A percentile compares a stretch with the other conserved stretches of the same genome.
These are phyloP conservation scores for Triops longicaudatus DNA, from an alignment of 1,140 invertebrate species.

Conservation along the genomic window DNA sequence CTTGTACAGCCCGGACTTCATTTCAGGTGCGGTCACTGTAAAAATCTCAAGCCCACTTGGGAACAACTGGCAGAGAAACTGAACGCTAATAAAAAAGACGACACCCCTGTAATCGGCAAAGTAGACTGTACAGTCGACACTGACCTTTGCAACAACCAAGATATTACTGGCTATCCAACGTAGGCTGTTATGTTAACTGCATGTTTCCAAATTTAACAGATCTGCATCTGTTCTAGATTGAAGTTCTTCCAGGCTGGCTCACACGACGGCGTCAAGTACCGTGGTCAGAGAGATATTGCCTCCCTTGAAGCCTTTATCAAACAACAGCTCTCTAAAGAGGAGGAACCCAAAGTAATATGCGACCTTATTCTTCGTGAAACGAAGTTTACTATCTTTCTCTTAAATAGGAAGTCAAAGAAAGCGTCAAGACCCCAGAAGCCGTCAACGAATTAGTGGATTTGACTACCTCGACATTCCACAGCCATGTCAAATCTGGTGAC, in stretches of 20 bases:
- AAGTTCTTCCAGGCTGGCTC: slow-evolving; percentile 61
- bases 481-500: slow-evolving; percentile 53
- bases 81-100: slow-evolving; percentile 47
- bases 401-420: slow-evolving; percentile 36
- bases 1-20: slow-evolving; percentile 27
- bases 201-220: background rate
- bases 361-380: background rate
- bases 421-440: slow-evolving; percentile 39
- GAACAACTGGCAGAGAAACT: slow-evolving; percentile 59
- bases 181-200: slow-evolving; percentile 31
- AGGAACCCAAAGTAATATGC: background rate
- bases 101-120: slow-evolving; percentile 56
- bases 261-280: slow-evolving; percentile 52
- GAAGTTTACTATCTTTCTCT: slow-evolving; percentile 31
- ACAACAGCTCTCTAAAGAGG: slow-evolving; percentile 34
- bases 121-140: slow-evolving; percentile 68
- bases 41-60: slow-evolving; percentile 58
- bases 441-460: slow-evolving; percentile 52
- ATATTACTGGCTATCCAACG: slow-evolving; percentile 64
- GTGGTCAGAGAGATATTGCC: slow-evolving; percentile 58
- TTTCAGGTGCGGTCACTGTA: slow-evolving; percentile 61
- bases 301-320: slow-evolving; percentile 63
- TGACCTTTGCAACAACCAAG: slow-evolving; percentile 57
- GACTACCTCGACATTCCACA: slow-evolving; percentile 60
- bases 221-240: slow-evolving; percentile 40